phyloP scores from a whole-genome alignment of 2,113 vertebrate species.

The Sorex araneus region DNA sequence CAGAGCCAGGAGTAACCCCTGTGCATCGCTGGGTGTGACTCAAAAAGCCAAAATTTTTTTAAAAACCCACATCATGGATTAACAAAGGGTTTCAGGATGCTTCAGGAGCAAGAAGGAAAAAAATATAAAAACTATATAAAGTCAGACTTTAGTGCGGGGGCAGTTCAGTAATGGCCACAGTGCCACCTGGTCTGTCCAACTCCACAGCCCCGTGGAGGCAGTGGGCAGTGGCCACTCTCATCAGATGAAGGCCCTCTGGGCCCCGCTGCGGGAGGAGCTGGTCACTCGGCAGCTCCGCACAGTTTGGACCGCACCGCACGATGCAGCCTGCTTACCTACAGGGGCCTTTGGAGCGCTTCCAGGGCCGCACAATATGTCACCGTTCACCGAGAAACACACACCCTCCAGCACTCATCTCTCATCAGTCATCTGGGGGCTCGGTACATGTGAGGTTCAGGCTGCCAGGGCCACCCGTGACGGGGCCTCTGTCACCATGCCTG shows the following conservation, averaged over 20 bases:
- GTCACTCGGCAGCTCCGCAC: conserved; percentile 5
- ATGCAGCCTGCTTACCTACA: neutral
- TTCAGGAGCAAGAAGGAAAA: conserved; percentile 35
- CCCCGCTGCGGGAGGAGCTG: conserved; percentile 18
- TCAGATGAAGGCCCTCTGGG: neutral
- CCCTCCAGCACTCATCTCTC: conserved; percentile 50
- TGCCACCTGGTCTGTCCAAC: neutral
- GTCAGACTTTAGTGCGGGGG: neutral
- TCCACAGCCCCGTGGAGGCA: conserved; percentile 12
- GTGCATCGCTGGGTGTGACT: too few relatives aligned
- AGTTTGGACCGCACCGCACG: conserved; percentile 1
- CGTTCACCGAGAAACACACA: conserved; percentile 62
- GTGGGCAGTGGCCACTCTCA: conserved; percentile 33
- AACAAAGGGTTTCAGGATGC: neutral
- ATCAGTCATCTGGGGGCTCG: conserved; percentile 40
- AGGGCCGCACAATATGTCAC: neutral
- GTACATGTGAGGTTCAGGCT: conserved; percentile 51
- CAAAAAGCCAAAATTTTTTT: too few relatives aligned
- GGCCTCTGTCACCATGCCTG: conserved; percentile 39
- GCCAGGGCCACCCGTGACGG: conserved; percentile 28
- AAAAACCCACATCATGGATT: too few relatives aligned
- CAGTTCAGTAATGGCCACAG: conserved; percentile 31
- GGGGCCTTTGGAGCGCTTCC: neutral
- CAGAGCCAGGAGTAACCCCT: too few relatives aligned
- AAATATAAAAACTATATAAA: conserved; percentile 16